Evolutionary conservation across 1,140 invertebrate genomes (phyloP), one percentile per base, ranked within the genome.

Genomic region (Trachelipus rathkii): DNA sequence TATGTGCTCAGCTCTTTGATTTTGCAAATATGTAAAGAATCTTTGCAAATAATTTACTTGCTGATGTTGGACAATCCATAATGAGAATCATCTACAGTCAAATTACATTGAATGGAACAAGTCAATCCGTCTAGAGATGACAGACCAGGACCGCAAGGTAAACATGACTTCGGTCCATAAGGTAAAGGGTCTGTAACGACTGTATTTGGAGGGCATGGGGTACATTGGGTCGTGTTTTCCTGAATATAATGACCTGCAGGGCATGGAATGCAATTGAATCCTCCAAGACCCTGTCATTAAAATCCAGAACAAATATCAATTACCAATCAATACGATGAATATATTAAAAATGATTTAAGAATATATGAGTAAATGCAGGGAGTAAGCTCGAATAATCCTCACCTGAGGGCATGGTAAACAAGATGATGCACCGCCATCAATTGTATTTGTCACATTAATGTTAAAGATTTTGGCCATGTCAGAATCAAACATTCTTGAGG

Each of bases 381-480:
- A 33, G 6, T 6, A 33, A 33, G 33, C 33, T 10, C 33, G 6
- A 33, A 33, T 33, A 44, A 33, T 24, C 33, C 69, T 75, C 71
- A 81, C 86, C 72, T 85, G 84, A 15, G 86, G 88, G 85, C 89
- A 90, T 21, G 84, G 84, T 23, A 86, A 81, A 82, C 89, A 90
- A 4, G 81, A 82, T 5, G 84, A 83, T 8, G 89, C 89, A 24
- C 89, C 89, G 68, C 88, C 87, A 73, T 86, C 84, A n/a, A 88
- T 81, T 0, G 87, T 89, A 83, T 91, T 90, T n/a, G 88, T 88
- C 5, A 91, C 84, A 77, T 88, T 86, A 19, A 91, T 85, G 44
- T 85, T 83, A 82, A 86, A 89, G 50, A 91, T 88, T 80, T 85
- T 86, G 21, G 87, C 88, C 45, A 84, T 77, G 71, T 86, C 85